phyloP scores from a whole-genome alignment of 2,797 vertebrate species.

The Anguilla marmorata region DNA sequence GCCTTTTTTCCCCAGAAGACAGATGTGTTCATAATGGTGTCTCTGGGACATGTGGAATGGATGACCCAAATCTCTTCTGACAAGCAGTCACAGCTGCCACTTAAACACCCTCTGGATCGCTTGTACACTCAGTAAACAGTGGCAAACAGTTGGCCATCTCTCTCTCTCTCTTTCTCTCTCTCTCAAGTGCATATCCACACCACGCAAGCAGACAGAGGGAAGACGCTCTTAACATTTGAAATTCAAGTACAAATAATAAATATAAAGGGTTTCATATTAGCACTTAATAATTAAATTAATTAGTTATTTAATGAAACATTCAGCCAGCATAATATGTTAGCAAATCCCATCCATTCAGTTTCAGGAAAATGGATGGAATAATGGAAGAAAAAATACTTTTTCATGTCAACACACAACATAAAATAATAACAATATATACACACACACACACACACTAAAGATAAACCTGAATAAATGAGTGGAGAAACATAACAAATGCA shows the following conservation, averaged over 20 bases:
- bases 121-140: slow-evolving; percentile 48
- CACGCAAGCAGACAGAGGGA: slow-evolving; percentile 19
- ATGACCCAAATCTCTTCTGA: slow-evolving; percentile 60
- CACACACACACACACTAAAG: no score
- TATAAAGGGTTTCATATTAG: not conserved
- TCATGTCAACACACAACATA: no score
- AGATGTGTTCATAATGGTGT: slow-evolving; percentile 40
- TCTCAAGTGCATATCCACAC: slow-evolving; percentile 1
- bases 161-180: slow-evolving; percentile 39
- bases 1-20: slow-evolving; percentile 5
- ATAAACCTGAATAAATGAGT: no score
- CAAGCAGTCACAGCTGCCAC: slow-evolving; percentile 59
- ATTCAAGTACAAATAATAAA: slow-evolving; percentile 18
- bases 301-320: no score
- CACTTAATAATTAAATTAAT: no score
- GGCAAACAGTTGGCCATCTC: slow-evolving; percentile 29
- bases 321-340: no score
- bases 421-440: no score
- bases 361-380: no score
- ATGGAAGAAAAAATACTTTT: no score
- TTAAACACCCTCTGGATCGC: slow-evolving; percentile 46
- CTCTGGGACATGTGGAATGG: slow-evolving; percentile 42
- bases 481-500: no score
- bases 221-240: slow-evolving; percentile 20
- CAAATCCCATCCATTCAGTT: no score